Evolutionary conservation across 2,113 vertebrate species (phyloP).

Genomic region (Galeopterus variegatus): DNA sequence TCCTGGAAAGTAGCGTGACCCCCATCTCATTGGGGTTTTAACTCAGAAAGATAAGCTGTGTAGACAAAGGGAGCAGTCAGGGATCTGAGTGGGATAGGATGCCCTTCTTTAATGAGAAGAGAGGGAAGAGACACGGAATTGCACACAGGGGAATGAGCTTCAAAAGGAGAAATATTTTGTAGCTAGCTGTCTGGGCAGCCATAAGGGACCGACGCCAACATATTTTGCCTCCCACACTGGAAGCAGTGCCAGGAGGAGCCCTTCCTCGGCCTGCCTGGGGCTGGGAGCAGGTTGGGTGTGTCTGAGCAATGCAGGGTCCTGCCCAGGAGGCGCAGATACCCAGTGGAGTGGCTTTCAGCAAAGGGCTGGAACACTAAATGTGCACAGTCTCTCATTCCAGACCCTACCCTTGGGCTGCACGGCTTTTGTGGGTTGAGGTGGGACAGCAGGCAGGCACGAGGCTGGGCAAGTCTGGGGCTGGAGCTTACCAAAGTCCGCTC

Average conservation of each 20-base stretch:
- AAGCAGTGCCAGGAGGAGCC: neutral
- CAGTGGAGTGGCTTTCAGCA: neutral
- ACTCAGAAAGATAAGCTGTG: neutral
- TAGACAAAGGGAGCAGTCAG: neutral
- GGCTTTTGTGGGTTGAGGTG: too few species aligned
- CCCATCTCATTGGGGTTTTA: neutral
- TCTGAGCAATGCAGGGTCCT: neutral
- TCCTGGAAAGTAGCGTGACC: neutral
- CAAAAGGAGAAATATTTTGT: neutral
- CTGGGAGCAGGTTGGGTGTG: neutral
- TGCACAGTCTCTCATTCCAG: too few species aligned
- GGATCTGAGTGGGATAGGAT: neutral
- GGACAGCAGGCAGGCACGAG: too few species aligned
- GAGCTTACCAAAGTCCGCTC: neutral
- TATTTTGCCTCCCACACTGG: neutral
- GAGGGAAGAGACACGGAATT: neutral
- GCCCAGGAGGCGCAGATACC: neutral
- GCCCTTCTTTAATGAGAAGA: neutral
- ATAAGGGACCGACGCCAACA: neutral
- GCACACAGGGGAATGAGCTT: neutral
- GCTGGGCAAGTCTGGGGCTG: too few species aligned
- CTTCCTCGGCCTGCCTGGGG: neutral
- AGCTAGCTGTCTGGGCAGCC: neutral
- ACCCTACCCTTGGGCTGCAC: accelerated
- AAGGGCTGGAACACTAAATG: neutral